These are phyloP conservation scores for Periophthalmodon schlosseri DNA, from an alignment of 2,113 vertebrate genomes.

Conservation along the genomic window DNA sequence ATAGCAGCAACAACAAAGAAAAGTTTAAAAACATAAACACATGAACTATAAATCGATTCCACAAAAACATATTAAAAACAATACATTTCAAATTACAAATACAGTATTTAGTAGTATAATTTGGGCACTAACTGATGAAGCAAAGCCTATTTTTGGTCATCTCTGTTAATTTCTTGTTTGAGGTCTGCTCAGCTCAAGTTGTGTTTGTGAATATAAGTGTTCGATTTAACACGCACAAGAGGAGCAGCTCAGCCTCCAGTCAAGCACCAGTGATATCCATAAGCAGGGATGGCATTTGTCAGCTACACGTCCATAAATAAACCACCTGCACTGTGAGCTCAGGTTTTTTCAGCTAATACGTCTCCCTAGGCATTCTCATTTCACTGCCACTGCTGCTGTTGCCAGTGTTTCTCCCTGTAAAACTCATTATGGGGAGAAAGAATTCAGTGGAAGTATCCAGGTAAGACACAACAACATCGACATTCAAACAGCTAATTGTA, in stretches of 20 bases:
- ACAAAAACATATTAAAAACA: background rate
- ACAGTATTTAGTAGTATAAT: background rate
- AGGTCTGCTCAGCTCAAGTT: constrained; percentile 3
- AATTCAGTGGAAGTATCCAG: constrained; percentile 60
- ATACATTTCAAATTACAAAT: background rate
- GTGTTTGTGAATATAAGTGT: constrained; percentile 10
- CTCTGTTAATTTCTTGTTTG: constrained; percentile 18
- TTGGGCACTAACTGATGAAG: background rate
- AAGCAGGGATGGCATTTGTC: constrained; percentile 58
- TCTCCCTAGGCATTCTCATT: constrained; percentile 65
- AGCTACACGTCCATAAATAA: constrained; percentile 57
- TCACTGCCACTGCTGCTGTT: constrained; percentile 45
- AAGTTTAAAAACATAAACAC: too few species aligned
- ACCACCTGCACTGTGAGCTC: constrained; percentile 53
- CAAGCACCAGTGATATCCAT: constrained; percentile 50
- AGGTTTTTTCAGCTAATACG: constrained; percentile 47
- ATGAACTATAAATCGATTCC: too few species aligned
- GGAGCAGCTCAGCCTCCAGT: constrained; percentile 51
- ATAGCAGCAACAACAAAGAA: too few species aligned
- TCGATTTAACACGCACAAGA: constrained; percentile 31
- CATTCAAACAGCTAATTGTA: constrained; percentile 73
- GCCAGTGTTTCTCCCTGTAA: constrained; percentile 49
- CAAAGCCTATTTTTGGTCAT: background rate
- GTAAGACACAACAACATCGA: constrained; percentile 56
- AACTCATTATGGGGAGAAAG: constrained; percentile 64